phyloP scores from a whole-genome alignment of 1,140 invertebrate genomes.

The Drosophila prosaltans region DNA sequence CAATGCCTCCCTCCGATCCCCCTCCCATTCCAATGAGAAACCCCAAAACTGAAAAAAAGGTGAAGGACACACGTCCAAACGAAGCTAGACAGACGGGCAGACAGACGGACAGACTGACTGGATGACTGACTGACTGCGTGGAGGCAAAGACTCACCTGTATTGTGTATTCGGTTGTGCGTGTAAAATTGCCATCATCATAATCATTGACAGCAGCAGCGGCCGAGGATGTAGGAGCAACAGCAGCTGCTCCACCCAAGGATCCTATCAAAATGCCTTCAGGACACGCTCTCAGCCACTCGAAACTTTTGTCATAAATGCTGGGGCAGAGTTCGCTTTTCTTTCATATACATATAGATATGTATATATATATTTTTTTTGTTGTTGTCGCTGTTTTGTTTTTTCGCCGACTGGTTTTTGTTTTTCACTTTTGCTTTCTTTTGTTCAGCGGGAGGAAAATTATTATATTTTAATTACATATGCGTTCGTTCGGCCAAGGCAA shows the following conservation, averaged over 20 bases:
- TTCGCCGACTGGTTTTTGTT: conserved; percentile 23
- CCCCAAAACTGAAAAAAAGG: conserved; percentile 39
- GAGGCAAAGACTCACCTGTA: conserved; percentile 43
- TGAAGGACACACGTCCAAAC: conserved; percentile 51
- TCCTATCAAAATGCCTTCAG: conserved; percentile 26
- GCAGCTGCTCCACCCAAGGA: conserved; percentile 8
- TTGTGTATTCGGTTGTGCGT: conserved; percentile 51
- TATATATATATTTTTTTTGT: not conserved
- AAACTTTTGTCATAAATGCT: conserved; percentile 74
- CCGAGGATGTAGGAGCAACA: conserved; percentile 27
- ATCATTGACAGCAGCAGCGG: conserved; percentile 51
- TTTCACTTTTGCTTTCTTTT: conserved; percentile 39
- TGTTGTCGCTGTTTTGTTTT: conserved; percentile 20
- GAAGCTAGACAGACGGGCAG: not conserved
- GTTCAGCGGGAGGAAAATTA: conserved; percentile 65
- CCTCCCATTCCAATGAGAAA: not conserved
- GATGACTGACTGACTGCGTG: conserved; percentile 1
- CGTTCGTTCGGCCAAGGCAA: conserved; percentile 51
- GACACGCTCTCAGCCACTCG: conserved; percentile 34
- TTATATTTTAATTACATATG: conserved; percentile 82
- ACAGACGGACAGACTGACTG: not conserved
- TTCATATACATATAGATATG: conserved; percentile 14
- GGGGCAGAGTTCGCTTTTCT: conserved; percentile 36
- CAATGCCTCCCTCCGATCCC: too few relatives aligned
- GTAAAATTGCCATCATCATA: conserved; percentile 76